Evolutionary conservation across 1,140 invertebrate species (phyloP).

Genomic region (Pararge aegeria): DNA sequence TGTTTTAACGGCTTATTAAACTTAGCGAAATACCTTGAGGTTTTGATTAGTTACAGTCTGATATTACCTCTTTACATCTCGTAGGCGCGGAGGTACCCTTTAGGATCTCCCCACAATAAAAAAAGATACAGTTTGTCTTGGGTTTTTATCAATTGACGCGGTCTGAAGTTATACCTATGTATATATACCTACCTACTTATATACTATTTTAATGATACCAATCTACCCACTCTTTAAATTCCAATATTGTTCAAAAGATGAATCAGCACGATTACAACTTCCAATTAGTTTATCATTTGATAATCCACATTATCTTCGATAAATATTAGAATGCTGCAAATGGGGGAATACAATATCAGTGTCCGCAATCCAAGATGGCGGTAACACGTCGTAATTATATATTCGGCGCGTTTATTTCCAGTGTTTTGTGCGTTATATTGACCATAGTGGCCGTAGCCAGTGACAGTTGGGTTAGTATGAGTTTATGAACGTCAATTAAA

Average conservation of each 20-base stretch:
- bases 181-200: no score
- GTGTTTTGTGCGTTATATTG: constrained; percentile 53
- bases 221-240: background rate
- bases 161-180: no score
- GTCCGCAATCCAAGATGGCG: constrained; percentile 49
- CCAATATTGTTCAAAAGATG: constrained; percentile 7
- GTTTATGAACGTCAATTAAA: background rate
- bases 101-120: no score
- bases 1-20: no score
- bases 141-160: no score
- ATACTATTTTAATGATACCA: no score
- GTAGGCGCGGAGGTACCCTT: no score
- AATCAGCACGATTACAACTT: constrained; percentile 21
- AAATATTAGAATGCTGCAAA: constrained; percentile 6
- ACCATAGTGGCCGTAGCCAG: constrained; percentile 53
- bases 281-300: constrained; percentile 31
- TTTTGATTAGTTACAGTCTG: no score
- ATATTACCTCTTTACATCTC: no score
- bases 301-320: constrained; percentile 28
- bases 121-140: no score
- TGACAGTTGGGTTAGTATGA: constrained; percentile 63
- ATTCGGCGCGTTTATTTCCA: constrained; percentile 56
- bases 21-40: no score
- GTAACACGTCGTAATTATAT: constrained; percentile 63
- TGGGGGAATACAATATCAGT: constrained; percentile 27